Percentiles rank a stretch among this genome's conserved stretches.
phyloP scores from a whole-genome alignment of 2,113 vertebrate genomes.

The Pedionomus torquatus region DNA sequence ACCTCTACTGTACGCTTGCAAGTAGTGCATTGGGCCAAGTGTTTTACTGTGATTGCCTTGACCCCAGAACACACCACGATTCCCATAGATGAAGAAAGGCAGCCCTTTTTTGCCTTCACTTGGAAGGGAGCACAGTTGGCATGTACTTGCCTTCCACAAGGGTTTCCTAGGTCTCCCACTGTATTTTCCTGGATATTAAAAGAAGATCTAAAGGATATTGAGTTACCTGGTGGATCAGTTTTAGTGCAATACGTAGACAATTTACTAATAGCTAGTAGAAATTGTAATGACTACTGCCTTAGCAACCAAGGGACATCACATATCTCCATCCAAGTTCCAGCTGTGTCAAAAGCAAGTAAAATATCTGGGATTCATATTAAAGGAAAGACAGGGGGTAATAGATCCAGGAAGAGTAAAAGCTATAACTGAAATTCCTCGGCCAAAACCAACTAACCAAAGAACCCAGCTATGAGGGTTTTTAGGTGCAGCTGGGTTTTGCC shows the following conservation, averaged over 20 bases:
- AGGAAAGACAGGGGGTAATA: not conserved
- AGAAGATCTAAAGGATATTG: not conserved
- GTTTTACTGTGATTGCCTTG: not conserved
- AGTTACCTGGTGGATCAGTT: not conserved
- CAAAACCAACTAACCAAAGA: not conserved
- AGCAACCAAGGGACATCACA: not conserved
- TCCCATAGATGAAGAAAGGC: not conserved
- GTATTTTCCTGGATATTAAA: not conserved
- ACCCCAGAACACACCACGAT: not conserved
- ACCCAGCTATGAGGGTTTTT: not conserved
- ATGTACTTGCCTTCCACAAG: not conserved
- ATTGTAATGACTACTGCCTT: not conserved
- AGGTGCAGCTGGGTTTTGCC: not conserved
- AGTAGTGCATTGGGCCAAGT: accelerated
- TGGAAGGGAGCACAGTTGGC: not conserved
- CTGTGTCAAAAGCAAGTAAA: not conserved
- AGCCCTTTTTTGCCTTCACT: not conserved
- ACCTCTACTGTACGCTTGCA: not conserved
- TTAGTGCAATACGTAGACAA: not conserved
- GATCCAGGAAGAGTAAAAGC: not conserved
- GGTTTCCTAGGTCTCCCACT: not conserved
- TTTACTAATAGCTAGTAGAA: not conserved
- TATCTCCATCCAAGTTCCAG: not conserved
- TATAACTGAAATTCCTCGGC: not conserved
- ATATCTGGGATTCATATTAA: not conserved